phyloP scores from a whole-genome alignment of 2,113 vertebrate genomes.

The Pedetes capensis region DNA sequence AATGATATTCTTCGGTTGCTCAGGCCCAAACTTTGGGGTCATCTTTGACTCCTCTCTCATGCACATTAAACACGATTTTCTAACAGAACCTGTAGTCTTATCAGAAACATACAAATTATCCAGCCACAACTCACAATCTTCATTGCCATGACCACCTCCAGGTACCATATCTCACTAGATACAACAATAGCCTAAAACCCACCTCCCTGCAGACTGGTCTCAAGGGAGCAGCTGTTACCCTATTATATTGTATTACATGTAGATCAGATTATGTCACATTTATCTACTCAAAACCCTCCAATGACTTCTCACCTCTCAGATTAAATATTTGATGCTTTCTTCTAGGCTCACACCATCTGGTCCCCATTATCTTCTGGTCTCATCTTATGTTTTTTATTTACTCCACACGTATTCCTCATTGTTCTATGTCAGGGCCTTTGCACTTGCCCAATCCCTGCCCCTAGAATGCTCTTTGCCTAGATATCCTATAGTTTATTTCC shows the following conservation, averaged over 20 bases:
- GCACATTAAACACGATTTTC: background rate
- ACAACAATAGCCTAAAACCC: background rate
- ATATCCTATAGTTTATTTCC: background rate
- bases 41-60: background rate
- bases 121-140: background rate
- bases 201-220: background rate
- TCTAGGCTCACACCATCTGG: background rate
- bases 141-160: background rate
- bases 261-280: background rate
- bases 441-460: background rate
- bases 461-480: background rate
- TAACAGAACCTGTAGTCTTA: background rate
- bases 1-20: background rate
- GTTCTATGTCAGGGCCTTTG: background rate
- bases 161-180: background rate
- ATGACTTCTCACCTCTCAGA: background rate
- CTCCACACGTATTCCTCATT: background rate
- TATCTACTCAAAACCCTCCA: background rate
- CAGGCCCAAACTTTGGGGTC: background rate
- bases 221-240: background rate
- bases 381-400: no score
- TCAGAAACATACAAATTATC: background rate
- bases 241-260: background rate
- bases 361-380: background rate
- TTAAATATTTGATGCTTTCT: background rate